These are phyloP conservation scores for Sphinx pinastri DNA, from an alignment of 2,888 invertebrate genomes.

Conservation along the genomic window DNA sequence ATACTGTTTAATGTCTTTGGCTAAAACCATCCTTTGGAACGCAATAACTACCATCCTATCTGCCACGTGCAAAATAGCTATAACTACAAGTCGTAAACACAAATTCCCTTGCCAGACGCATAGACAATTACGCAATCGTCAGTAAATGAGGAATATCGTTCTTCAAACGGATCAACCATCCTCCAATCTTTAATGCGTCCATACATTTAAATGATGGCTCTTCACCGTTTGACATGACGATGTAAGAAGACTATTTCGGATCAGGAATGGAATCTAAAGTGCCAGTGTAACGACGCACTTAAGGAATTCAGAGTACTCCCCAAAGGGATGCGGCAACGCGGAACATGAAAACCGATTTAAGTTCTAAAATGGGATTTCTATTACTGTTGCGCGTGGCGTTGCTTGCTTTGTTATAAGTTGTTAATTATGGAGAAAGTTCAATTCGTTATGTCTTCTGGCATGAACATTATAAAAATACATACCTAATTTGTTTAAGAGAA, in stretches of 20 bases:
- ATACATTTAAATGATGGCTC: not conserved
- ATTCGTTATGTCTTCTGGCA: too few species aligned
- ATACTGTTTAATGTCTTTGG: too few species aligned
- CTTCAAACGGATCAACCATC: not conserved
- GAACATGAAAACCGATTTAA: slow-evolving; percentile 53
- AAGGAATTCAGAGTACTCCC: slow-evolving; percentile 31
- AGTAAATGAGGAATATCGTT: too few species aligned
- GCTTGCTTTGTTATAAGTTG: not conserved
- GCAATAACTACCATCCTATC: too few species aligned
- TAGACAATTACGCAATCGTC: too few species aligned
- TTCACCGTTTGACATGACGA: not conserved
- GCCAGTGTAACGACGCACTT: slow-evolving; percentile 13
- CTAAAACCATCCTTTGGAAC: too few species aligned
- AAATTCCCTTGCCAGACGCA: too few species aligned
- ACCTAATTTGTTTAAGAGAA: too few species aligned
- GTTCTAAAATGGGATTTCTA: slow-evolving; percentile 65
- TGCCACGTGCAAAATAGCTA: too few species aligned
- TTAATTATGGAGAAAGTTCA: too few species aligned
- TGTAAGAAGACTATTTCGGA: slow-evolving; percentile 5
- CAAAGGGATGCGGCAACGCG: slow-evolving; percentile 35
- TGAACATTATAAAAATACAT: too few species aligned
- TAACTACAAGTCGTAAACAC: too few species aligned
- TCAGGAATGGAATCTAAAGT: slow-evolving; percentile 20
- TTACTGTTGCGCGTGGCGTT: slow-evolving; percentile 37
- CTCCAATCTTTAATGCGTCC: not conserved